phyloP scores from a whole-genome alignment of 1,140 invertebrate genomes.

The Odontomachus brunneus region DNA sequence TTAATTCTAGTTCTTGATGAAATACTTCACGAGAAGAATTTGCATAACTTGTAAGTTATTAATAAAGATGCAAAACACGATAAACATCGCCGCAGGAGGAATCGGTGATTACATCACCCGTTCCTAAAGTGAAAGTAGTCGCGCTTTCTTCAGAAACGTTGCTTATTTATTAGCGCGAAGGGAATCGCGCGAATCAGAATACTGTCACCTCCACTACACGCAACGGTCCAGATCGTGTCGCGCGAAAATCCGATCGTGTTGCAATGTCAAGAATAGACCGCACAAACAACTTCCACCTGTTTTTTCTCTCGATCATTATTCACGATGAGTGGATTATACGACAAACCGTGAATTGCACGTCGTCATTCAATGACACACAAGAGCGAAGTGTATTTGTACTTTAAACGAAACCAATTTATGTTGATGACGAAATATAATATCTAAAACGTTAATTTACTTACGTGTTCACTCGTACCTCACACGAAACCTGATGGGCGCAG shows the following conservation, averaged over 20 bases:
- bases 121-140: conserved; percentile 49
- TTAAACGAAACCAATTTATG: background rate
- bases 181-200: background rate
- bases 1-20: too few species aligned
- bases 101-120: background rate
- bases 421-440: too few species aligned
- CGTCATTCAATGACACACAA: background rate
- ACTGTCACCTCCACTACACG: too few species aligned
- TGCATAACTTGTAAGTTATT: too few species aligned
- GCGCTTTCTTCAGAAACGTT: conserved; percentile 11
- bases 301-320: background rate
- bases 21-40: too few species aligned
- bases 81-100: background rate
- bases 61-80: too few species aligned
- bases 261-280: too few species aligned
- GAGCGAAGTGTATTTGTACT: background rate
- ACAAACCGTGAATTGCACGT: background rate
- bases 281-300: background rate
- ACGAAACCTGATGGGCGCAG: background rate
- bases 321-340: background rate
- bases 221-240: background rate
- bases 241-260: background rate
- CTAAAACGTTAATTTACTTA: conserved; percentile 19
- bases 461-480: background rate
- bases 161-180: background rate